These are phyloP conservation scores for Zaprionus bogoriensis DNA, from an alignment of 2,888 invertebrate species.

Conservation along the genomic window DNA sequence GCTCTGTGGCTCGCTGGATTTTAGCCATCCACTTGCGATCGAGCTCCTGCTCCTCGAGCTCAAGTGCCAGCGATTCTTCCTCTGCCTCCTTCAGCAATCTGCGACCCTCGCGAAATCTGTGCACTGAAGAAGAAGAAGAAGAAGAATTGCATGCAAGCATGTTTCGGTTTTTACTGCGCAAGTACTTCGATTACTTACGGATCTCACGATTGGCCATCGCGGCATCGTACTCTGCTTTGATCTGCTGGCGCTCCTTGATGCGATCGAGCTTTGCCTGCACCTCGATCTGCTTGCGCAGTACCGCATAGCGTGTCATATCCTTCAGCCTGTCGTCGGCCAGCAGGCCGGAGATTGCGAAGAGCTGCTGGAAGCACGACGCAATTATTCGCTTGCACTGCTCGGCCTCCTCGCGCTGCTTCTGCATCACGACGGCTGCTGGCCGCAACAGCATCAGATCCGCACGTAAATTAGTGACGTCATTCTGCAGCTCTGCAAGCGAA, in stretches of 20 bases:
- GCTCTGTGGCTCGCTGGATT: constrained; percentile 10
- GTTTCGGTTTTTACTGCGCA: no score
- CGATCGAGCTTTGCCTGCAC: constrained; percentile 16
- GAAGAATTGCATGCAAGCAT: no score
- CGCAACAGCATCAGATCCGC: constrained; percentile 22
- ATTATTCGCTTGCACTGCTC: background rate
- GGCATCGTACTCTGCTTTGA: background rate
- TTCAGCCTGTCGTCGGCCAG: constrained; percentile 6
- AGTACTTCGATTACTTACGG: constrained; percentile 22
- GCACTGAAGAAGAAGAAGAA: no score
- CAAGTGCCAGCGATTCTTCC: background rate
- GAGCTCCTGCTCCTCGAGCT: background rate
- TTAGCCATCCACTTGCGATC: constrained; percentile 5
- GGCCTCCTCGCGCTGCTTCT: background rate
- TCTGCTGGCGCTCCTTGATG: background rate
- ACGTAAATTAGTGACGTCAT: background rate
- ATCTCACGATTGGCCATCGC: constrained; percentile 23
- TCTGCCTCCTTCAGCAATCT: background rate
- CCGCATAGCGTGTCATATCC: constrained; percentile 4
- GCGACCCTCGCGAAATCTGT: constrained; percentile 26
- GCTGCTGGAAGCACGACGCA: background rate
- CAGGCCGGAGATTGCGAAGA: background rate
- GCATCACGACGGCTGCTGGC: background rate
- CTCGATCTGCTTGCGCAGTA: constrained; percentile 24
- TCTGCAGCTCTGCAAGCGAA: constrained; percentile 3